Percentiles rank a stretch among this genome's conserved stretches.
phyloP scores from a whole-genome alignment of 2,888 invertebrate species.

The Zygothrica quintamaculata region DNA sequence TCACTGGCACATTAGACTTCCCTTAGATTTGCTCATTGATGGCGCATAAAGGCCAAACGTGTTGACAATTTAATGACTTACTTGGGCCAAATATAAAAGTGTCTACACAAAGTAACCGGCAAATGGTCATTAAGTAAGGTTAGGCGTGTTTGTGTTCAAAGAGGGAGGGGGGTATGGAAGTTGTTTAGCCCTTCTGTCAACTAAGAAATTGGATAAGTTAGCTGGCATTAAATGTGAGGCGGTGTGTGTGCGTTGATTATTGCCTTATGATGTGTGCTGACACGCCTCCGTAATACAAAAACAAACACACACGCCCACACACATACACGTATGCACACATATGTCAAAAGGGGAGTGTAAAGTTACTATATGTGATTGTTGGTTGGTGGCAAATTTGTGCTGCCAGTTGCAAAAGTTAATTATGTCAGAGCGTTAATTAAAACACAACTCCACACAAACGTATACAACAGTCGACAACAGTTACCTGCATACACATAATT shows the following conservation, averaged over 20 bases:
- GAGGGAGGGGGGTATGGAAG: no score
- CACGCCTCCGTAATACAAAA: constrained; percentile 19
- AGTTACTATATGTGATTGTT: constrained; percentile 14
- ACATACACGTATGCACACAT: constrained; percentile 9
- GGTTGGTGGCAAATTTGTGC: constrained; percentile 37
- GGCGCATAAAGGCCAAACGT: constrained; percentile 23
- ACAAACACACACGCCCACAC: constrained; percentile 8
- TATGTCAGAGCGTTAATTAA: constrained; percentile 49
- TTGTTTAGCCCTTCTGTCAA: constrained; percentile 17
- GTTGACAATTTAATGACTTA: constrained; percentile 49
- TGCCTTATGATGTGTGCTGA: constrained; percentile 1
- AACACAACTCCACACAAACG: no score
- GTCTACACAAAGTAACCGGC: constrained; percentile 18
- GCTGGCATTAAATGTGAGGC: constrained; percentile 1
- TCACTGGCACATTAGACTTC: no score
- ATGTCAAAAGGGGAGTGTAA: constrained; percentile 3
- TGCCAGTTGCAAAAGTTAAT: constrained; percentile 54
- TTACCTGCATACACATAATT: constrained; percentile 8
- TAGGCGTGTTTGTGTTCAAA: no score
- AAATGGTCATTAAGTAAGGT: constrained; percentile 41
- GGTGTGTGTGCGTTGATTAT: constrained; percentile 9
- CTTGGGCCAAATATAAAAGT: constrained; percentile 20
- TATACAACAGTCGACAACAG: constrained; percentile 2
- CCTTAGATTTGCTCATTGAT: background rate
- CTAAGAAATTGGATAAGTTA: constrained; percentile 44